Evolutionary conservation across 2,797 vertebrate genomes (phyloP), one percentile per base, ranked within the genome.

Genomic region (Alfaro cultratus): DNA sequence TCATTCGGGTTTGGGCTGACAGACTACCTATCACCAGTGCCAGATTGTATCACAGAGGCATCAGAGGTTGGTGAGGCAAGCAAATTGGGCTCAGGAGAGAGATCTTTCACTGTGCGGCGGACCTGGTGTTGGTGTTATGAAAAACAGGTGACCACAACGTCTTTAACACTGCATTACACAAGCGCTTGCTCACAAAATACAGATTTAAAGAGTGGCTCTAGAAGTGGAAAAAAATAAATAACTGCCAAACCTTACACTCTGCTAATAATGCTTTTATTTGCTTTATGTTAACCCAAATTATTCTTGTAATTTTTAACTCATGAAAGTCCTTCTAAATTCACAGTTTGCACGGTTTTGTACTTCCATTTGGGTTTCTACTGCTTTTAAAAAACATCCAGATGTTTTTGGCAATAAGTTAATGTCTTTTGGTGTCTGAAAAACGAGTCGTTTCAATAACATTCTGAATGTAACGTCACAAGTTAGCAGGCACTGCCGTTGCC

Each of bases 41-140:
- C 34, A 21, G 16, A 75, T 75, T 23, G 29, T 36, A 31, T 76
- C 43, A 72, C 45, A 49, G 53, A 31, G 0, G 5, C 76, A 77
- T 15, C 26, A 1, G 47, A 51, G 4, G 76, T 77, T 77, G 47
- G 75, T 70, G 62, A 71, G 47, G 45, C 53, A 73, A 71, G 70
- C 47, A 45, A 75, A 43, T 29, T 60, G 78, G 31, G 39, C 57
- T 67, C 45, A 23, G 31, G 29, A 45, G 51, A 75, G 51, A 18
- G 13, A n/a, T 60, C 31, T 51, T 53, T 67, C 68, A 29, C 26
- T 41, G 34, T 23, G 36, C 23, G 10, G 36, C 64, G 16, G 21
- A 67, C 36, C 64, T 67, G 41, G 41, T 34, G 34, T 34, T 34
- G 60, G 31, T 36, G 31, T 67, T 36, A 39, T 67, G 26, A 43